These are phyloP conservation scores for Rhamnusium bicolor DNA, from an alignment of 2,888 invertebrate species.

Conservation along the genomic window DNA sequence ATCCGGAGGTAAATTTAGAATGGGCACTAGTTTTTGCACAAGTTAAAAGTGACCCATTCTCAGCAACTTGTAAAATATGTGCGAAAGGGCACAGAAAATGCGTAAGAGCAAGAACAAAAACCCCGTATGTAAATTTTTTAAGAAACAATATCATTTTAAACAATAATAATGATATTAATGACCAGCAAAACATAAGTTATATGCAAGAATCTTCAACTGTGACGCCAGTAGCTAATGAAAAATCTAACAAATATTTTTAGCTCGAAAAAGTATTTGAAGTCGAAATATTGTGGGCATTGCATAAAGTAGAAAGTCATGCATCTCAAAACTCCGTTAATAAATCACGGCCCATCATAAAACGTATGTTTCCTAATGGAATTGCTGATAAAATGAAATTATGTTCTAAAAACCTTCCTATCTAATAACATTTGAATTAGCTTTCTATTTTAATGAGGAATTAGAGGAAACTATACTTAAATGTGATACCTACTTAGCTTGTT, in stretches of 20 bases:
- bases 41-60: background rate
- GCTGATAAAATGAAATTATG: background rate
- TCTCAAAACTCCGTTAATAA: background rate
- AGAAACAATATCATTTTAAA: background rate
- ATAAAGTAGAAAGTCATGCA: too few species aligned
- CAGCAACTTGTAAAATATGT: background rate
- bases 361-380: background rate
- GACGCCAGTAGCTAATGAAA: too few species aligned
- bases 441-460: slow-evolving; percentile 12
- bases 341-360: background rate
- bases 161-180: too few species aligned
- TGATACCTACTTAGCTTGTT: background rate
- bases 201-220: too few species aligned
- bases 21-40: background rate
- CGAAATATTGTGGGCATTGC: too few species aligned
- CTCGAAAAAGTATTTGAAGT: too few species aligned
- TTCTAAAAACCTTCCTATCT: background rate
- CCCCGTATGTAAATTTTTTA: too few species aligned
- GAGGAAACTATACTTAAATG: too few species aligned
- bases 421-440: slow-evolving; percentile 1
- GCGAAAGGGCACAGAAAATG: background rate
- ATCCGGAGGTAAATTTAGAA: too few species aligned
- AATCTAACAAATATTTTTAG: too few species aligned
- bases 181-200: too few species aligned
- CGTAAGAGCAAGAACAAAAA: background rate